A percentile compares a stretch with the other conserved stretches of the same genome.
Evolutionary conservation across 2,113 vertebrate genomes (phyloP).

Genomic region (Dasypus novemcinctus): DNA sequence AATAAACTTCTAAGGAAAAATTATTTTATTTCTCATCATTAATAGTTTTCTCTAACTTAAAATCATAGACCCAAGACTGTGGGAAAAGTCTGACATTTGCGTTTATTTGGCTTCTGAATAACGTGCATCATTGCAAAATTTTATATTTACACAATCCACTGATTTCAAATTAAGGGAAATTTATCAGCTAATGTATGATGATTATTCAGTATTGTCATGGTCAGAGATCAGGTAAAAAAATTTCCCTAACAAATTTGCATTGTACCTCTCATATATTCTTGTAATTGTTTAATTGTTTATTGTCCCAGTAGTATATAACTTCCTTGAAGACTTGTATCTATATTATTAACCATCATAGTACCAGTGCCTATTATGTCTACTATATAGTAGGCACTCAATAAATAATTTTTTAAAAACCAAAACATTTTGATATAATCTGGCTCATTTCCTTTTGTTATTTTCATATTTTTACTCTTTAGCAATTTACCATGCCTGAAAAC

Average conservation of each 20-base stretch:
- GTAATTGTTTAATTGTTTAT: background rate
- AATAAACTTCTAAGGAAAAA: slow-evolving; percentile 12
- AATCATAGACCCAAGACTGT: background rate
- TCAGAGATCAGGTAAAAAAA: background rate
- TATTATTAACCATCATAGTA: background rate
- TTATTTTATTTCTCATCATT: background rate
- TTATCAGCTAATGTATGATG: background rate
- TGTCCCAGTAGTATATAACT: background rate
- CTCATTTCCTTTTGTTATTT: background rate
- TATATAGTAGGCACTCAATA: background rate
- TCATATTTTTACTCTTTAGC: background rate
- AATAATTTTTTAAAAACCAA: background rate
- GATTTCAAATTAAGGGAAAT: background rate
- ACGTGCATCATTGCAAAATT: background rate
- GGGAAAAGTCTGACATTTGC: background rate
- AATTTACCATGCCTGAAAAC: background rate
- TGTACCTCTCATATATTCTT: background rate
- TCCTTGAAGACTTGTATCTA: background rate
- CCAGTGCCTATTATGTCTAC: background rate
- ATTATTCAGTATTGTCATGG: background rate
- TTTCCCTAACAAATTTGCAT: background rate
- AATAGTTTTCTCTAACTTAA: slow-evolving; percentile 19
- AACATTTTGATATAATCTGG: background rate
- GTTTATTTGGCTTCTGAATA: background rate
- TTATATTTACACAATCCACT: background rate